phyloP scores from a whole-genome alignment of 2,797 vertebrate species.

The Botia almorhae region DNA sequence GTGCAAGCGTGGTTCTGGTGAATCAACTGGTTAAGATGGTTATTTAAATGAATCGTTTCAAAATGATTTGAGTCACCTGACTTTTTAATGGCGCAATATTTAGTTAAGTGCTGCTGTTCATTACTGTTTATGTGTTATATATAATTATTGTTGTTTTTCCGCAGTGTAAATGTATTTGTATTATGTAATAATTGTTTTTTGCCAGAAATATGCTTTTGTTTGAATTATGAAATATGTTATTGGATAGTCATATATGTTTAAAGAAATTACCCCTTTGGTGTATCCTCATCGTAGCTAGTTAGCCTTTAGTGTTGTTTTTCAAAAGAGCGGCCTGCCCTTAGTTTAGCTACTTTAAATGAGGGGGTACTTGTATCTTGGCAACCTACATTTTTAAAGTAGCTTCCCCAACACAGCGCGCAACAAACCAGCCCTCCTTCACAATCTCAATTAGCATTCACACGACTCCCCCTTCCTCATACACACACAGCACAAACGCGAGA shows the following conservation, averaged over 20 bases:
- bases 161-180: not conserved
- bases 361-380: not conserved
- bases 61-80: not conserved
- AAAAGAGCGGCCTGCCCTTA: not conserved
- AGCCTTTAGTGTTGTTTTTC: not conserved
- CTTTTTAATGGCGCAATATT: not conserved
- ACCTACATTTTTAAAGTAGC: not conserved
- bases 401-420: not conserved
- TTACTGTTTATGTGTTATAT: not conserved
- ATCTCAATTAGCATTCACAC: not conserved
- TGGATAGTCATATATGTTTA: no score
- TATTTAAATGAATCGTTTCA: not conserved
- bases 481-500: not conserved
- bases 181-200: no score
- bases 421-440: not conserved
- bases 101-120: not conserved
- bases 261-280: no score
- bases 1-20: not conserved
- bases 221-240: no score
- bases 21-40: not conserved
- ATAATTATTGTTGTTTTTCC: not conserved
- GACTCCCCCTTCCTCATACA: not conserved
- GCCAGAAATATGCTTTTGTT: no score
- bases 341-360: not conserved
- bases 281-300: no score